Conservation (phyloP, 2,113 vertebrate species). For the Oophaga pumilio region DNA sequence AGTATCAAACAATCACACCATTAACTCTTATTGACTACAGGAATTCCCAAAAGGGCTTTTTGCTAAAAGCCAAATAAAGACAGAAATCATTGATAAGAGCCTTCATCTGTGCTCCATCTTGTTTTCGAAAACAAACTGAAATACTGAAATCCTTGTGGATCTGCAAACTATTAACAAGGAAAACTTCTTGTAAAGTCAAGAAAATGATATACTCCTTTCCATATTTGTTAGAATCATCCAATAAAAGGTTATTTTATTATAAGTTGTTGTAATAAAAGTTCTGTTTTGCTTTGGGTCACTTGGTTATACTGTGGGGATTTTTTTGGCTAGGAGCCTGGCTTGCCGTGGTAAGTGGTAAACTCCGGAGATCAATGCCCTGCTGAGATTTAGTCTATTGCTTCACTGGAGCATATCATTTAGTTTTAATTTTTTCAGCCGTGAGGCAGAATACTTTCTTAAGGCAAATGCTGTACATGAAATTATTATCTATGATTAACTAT, state of each 20-base stretch:
- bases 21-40: neutral
- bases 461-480: neutral
- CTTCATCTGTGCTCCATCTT: neutral
- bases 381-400: conserved; percentile 1
- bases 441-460: neutral
- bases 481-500: neutral
- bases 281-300: conserved; percentile 26
- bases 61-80: neutral
- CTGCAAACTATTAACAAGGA: neutral
- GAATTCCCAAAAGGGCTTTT: too few relatives aligned
- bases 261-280: conserved; percentile 26
- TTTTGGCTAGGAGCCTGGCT: conserved; percentile 1
- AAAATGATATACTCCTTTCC: conserved; percentile 7
- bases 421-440: neutral
- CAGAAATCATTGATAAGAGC: neutral
- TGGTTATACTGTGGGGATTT: conserved; percentile 28
- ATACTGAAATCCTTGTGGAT: neutral
- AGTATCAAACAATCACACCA: neutral
- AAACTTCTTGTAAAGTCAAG: conserved; percentile 13
- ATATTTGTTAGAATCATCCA: neutral
- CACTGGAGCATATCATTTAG: neutral
- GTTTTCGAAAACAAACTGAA: neutral
- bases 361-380: conserved; percentile 24
- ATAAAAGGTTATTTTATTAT: conserved; percentile 33
- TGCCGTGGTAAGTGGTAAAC: conserved; percentile 35